Evolutionary conservation across 1,140 invertebrate genomes (phyloP).

Genomic region (Drosophila nebulosa): DNA sequence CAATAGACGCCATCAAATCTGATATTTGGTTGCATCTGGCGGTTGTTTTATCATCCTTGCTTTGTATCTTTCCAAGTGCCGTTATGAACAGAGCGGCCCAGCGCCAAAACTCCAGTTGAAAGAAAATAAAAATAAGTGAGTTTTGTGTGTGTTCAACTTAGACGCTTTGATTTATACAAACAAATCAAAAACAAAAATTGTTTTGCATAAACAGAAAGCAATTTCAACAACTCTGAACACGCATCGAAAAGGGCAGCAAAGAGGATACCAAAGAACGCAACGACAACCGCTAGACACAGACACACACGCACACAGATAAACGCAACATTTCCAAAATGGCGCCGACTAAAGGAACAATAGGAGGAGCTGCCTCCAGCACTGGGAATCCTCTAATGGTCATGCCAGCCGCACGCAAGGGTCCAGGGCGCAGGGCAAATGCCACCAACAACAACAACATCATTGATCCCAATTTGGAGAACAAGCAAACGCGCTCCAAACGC

Average conservation of each 20-base stretch:
- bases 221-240: neutral
- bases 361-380: conserved; percentile 43
- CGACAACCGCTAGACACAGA: conserved; percentile 2
- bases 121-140: conserved; percentile 25
- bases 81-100: conserved; percentile 53
- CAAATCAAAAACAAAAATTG: conserved; percentile 17
- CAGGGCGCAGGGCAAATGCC: conserved; percentile 74
- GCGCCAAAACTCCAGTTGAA: conserved; percentile 44
- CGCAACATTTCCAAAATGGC: conserved; percentile 73
- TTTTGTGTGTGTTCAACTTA: conserved; percentile 20
- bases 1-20: conserved; percentile 42
- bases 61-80: conserved; percentile 61
- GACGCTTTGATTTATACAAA: conserved; percentile 17
- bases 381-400: conserved; percentile 45
- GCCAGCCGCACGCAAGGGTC: conserved; percentile 66
- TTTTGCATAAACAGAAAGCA: conserved; percentile 1
- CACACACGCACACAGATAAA: conserved; percentile 10
- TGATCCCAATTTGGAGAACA: conserved; percentile 63
- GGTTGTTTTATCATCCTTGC: conserved; percentile 32
- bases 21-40: conserved; percentile 41
- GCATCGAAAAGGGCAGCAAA: neutral
- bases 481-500: conserved; percentile 72
- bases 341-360: conserved; percentile 67
- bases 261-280: conserved; percentile 14
- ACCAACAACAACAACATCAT: conserved; percentile 34